Evolutionary conservation across 1,140 invertebrate genomes (phyloP), one percentile per base, ranked within the genome.

Genomic region (Apocrypta bakeri): DNA sequence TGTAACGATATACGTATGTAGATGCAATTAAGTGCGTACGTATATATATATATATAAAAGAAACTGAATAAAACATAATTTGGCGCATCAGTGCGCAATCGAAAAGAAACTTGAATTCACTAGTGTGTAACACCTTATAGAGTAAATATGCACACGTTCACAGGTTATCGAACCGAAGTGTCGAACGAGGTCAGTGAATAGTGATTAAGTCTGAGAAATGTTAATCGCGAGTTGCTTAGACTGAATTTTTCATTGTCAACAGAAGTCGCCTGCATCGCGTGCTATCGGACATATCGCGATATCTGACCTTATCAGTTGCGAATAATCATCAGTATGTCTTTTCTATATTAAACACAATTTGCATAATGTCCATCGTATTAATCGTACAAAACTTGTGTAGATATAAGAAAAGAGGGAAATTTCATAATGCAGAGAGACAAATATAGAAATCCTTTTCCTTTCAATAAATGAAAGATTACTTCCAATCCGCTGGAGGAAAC

Each of bases 161-260:
- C 82, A 75, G 86, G 86, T 86, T 87, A 86, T 87, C 85, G 86
- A 87, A 87, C 86, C 83, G 75, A 61, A 24, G 79, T 81, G 74
- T 84, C 81, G 68, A 86, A 86, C 63, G 85, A 86, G 87, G 87
- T 87, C 86, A 85, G 82, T 81, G 82, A 84, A 86, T 87, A 83
- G 77, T 42, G 74, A 84, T 81, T 75, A 68, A 66, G 85, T 69
- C 83, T 86, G 85, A 66, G 84, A 86, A 83, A 83, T 84, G 75
- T 24, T 77, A 66, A 79, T 71, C 8, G 33, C 24, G 1, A n/a
- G 27, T 29, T 21, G 25, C 6, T 66, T 25, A 11, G 4, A 21
- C 24, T 56, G 17, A 9, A 66, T 12, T 66, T 76, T 64, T 76
- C 61, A 64, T 76, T 64, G 31, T 40, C 64, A 66, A 12, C 24